Conservation (phyloP, 2,113 vertebrate genomes). For the Athene noctua region DNA sequence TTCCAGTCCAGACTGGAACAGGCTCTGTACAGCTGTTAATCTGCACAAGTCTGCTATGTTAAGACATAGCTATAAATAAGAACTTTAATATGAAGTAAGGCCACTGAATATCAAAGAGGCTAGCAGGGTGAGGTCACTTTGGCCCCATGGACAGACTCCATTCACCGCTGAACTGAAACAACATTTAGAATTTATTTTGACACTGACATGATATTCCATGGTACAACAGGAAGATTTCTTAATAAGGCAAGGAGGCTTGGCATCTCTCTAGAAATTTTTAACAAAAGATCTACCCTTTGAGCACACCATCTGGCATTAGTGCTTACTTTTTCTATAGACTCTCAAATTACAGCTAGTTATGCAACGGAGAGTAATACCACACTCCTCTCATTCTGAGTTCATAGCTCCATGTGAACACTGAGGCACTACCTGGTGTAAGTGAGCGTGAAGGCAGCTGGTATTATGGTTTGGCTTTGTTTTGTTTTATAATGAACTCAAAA, state of each 20-base stretch:
- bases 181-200: background rate
- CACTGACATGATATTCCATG: background rate
- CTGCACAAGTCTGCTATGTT: background rate
- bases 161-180: background rate
- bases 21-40: background rate
- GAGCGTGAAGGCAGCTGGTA: background rate
- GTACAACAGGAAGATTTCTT: background rate
- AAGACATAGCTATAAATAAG: background rate
- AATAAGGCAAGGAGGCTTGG: background rate
- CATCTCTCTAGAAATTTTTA: background rate
- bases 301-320: background rate
- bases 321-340: background rate
- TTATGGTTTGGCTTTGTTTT: background rate
- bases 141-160: background rate
- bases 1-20: background rate
- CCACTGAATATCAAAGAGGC: background rate
- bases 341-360: background rate
- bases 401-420: background rate
- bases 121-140: background rate
- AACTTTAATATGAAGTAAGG: background rate
- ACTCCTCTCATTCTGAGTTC: background rate
- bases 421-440: background rate
- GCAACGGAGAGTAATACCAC: background rate
- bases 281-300: background rate
- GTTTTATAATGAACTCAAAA: background rate